Conservation (phyloP, 2,888 invertebrate genomes). For the Synergus itoensis region DNA sequence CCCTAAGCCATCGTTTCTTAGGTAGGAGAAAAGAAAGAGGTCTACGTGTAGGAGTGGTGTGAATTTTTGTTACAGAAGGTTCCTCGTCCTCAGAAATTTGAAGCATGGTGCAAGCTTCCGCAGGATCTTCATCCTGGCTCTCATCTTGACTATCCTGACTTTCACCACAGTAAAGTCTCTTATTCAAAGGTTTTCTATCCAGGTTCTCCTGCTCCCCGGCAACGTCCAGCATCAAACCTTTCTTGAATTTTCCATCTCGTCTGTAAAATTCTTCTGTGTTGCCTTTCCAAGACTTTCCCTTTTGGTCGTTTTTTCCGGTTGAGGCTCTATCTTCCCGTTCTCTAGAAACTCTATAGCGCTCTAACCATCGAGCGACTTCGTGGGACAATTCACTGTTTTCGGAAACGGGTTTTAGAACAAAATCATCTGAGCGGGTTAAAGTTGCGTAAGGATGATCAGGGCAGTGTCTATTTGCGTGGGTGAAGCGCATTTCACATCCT, state of each 20-base stretch:
- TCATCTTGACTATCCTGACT: slow-evolving; percentile 76
- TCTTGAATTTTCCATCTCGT: slow-evolving; percentile 78
- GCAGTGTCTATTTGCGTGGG: slow-evolving; percentile 88
- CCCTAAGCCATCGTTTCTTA: slow-evolving; percentile 82
- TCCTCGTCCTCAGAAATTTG: slow-evolving; percentile 75
- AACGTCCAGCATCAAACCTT: slow-evolving; percentile 77
- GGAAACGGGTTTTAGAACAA: slow-evolving; percentile 78
- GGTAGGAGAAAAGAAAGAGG: slow-evolving; percentile 78
- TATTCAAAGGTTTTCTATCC: slow-evolving; percentile 67
- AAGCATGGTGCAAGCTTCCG: slow-evolving; percentile 66
- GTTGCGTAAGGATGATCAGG: slow-evolving; percentile 84
- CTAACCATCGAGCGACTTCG: slow-evolving; percentile 80
- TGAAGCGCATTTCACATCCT: slow-evolving; percentile 85
- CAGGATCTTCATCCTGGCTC: slow-evolving; percentile 74
- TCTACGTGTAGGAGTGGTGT: slow-evolving; percentile 69
- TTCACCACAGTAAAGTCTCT: slow-evolving; percentile 70
- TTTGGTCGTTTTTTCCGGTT: slow-evolving; percentile 76
- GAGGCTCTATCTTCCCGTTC: slow-evolving; percentile 76
- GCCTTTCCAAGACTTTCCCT: slow-evolving; percentile 77
- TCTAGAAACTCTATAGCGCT: slow-evolving; percentile 77
- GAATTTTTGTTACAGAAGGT: slow-evolving; percentile 63
- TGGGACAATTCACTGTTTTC: slow-evolving; percentile 78
- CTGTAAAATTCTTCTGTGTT: slow-evolving; percentile 76
- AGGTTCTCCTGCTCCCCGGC: slow-evolving; percentile 76
- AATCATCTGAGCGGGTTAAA: slow-evolving; percentile 79